Evolutionary conservation across 35 echinoderm and acorn worm genomes (phyloP), one percentile per base, ranked within the genome.

Genomic region (Ptychodera flava): DNA sequence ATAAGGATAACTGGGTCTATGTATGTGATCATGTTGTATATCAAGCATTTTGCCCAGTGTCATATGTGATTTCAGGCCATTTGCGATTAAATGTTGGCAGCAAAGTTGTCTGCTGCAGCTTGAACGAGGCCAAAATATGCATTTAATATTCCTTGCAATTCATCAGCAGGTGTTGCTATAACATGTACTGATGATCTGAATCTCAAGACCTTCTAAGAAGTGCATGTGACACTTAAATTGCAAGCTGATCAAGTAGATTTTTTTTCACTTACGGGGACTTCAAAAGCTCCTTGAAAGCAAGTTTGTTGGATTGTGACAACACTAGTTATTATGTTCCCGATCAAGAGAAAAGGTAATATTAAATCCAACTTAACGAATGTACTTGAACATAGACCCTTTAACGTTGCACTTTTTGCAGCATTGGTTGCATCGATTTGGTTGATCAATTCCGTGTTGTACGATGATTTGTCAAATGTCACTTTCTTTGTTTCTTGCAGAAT

Each of bases 41-140:
- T n/a, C n/a, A n/a, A n/a, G n/a, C n/a, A n/a, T n/a, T n/a, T n/a
- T n/a, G n/a, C n/a, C 91, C 36, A 94, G 52, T 0, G 87, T 36
- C 84, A 91, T 88, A 1, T 88, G 90, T 30, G 92, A 83, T 16
- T 30, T 10, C 34, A 84, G 38, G 16, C 92, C 92, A 88, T 91
- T 32, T 30, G 92, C 0, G 92, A 94, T 14, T 78, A 76, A 30
- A 91, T 94, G n/a, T 94, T 32, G 30, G 92, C 36, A 91, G 90
- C 88, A 80, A 94, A 94, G 38, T 94, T 94, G 75, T 94, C 89
- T 31, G 45, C 92, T 0, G 91, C 85, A 83, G 85, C 85, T 34
- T 91, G 92, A 31, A 94, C 89, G 0, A 94, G 36, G 0, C 91
- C 87, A 37, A 52, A 36, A 34, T 36, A 16, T 28, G 86, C 32